phyloP scores from a whole-genome alignment of 2,113 vertebrate genomes.

The Phalacrocorax aristotelis region DNA sequence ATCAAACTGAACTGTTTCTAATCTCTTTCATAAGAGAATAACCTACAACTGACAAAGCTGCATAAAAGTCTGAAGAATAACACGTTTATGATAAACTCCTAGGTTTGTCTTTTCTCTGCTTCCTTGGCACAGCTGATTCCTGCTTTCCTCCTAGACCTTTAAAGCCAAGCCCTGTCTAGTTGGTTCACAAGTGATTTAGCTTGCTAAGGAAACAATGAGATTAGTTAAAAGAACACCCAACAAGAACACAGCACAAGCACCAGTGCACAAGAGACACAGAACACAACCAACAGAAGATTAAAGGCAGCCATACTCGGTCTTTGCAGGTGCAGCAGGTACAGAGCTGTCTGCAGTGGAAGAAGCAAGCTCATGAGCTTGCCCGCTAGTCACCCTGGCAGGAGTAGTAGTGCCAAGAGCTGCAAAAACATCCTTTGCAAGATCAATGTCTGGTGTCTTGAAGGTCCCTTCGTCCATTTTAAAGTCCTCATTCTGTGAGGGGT shows the following conservation, averaged over 20 bases:
- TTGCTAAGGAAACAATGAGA: conserved; percentile 17
- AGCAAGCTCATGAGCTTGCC: conserved; percentile 76
- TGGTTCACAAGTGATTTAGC: not conserved
- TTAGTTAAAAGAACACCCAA: conserved; percentile 59
- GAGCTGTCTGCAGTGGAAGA: conserved; percentile 80
- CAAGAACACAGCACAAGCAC: conserved; percentile 70
- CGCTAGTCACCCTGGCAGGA: conserved; percentile 74
- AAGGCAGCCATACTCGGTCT: conserved; percentile 93
- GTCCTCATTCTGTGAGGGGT: conserved; percentile 86
- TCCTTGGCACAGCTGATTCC: not conserved
- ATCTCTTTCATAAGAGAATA: rapidly evolving
- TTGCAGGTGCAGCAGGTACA: conserved; percentile 81
- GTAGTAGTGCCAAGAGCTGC: conserved; percentile 84
- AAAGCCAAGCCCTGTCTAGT: not conserved
- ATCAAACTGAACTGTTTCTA: not conserved
- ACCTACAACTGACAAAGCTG: not conserved
- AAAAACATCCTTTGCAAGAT: conserved; percentile 92
- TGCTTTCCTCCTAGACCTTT: not conserved
- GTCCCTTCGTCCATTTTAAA: conserved; percentile 92
- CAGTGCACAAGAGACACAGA: conserved; percentile 67
- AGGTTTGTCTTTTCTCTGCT: not conserved
- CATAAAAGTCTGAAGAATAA: not conserved
- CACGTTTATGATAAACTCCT: not conserved
- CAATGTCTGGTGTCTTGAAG: conserved; percentile 90
- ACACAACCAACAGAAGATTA: conserved; percentile 69